Evolutionary conservation across 2,797 vertebrate genomes (phyloP).

Genomic region (Syngnathus rostellatus): DNA sequence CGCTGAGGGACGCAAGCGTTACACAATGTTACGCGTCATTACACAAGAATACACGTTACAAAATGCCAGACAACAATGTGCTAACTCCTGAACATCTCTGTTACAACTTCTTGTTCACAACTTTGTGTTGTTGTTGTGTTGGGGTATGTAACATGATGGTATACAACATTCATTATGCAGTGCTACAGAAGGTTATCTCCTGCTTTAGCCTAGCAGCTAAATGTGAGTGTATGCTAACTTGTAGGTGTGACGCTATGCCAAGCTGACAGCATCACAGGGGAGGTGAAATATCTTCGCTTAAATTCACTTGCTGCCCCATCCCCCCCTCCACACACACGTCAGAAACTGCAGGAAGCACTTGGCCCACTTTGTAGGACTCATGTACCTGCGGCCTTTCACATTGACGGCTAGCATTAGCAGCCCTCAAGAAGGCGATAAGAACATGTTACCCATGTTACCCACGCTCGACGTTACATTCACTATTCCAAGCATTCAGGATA

Average conservation of each 20-base stretch:
- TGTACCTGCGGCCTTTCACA: constrained; percentile 39
- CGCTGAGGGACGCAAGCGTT: constrained; percentile 49
- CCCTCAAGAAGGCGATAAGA: constrained; percentile 3
- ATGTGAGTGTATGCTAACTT: neutral
- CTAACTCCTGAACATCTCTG: neutral
- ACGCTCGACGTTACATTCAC: neutral
- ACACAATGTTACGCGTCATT: constrained; percentile 22
- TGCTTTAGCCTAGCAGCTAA: neutral
- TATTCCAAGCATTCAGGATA: neutral
- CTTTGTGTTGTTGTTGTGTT: no score
- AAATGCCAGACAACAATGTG: neutral
- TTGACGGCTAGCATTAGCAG: constrained; percentile 40
- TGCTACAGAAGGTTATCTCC: no score
- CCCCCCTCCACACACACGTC: neutral
- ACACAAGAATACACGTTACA: neutral
- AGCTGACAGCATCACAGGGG: neutral
- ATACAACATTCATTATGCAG: neutral
- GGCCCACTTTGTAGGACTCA: constrained; percentile 39
- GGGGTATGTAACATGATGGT: neutral
- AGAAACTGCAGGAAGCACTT: constrained; percentile 13
- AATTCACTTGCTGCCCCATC: constrained; percentile 1
- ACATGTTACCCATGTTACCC: neutral
- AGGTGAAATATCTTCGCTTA: neutral
- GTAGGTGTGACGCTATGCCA: neutral
- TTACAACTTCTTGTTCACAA: no score